Conservation (phyloP, 2,113 vertebrate species). For the Formicarius rufipectus region DNA sequence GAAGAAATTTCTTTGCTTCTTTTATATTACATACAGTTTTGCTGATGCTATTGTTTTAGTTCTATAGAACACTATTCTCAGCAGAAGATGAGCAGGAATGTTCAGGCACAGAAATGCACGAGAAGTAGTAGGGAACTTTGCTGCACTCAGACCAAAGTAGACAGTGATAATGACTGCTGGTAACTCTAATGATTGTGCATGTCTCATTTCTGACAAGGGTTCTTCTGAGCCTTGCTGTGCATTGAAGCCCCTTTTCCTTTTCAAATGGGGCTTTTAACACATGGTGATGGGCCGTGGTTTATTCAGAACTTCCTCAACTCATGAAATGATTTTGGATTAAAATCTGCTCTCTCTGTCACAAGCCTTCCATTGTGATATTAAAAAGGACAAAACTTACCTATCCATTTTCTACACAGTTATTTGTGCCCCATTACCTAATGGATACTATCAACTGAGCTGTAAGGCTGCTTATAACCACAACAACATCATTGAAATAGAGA, state of each 20-base stretch:
- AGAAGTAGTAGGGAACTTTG: background rate
- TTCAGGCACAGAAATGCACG: background rate
- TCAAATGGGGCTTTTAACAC: background rate
- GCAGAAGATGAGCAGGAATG: background rate
- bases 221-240: background rate
- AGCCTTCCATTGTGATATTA: background rate
- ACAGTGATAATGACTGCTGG: background rate
- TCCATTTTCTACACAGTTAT: background rate
- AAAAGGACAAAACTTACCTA: background rate
- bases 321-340: background rate
- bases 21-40: background rate
- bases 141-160: background rate
- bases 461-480: background rate
- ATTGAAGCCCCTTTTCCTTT: background rate
- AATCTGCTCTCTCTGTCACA: background rate
- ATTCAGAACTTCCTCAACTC: background rate
- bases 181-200: background rate
- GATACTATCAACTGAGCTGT: background rate
- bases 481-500: background rate
- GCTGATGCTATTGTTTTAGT: background rate
- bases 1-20: background rate
- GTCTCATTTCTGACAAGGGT: background rate
- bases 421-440: background rate
- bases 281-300: background rate
- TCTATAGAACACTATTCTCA: background rate